phyloP scores from a whole-genome alignment of 1,140 invertebrate species.

The Bradysia coprophila region DNA sequence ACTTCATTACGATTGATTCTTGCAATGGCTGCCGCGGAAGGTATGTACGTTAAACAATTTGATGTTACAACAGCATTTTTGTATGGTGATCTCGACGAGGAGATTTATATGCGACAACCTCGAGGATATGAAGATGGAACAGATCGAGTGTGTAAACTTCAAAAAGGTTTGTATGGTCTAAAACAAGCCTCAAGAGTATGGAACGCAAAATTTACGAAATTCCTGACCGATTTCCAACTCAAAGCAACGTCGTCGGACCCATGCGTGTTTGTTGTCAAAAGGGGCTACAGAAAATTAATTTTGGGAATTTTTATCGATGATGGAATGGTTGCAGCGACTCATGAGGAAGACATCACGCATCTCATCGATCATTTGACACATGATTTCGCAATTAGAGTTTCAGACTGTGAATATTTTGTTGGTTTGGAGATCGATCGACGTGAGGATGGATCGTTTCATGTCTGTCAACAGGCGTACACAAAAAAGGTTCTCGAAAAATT shows the following conservation, averaged over 20 bases:
- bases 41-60: no score
- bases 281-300: conserved; percentile 11
- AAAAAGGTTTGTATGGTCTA: no score
- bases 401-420: conserved; percentile 9
- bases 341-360: conserved; percentile 7
- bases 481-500: conserved; percentile 17
- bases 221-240: conserved; percentile 18
- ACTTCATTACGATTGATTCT: no score
- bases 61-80: no score
- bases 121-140: no score
- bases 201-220: conserved; percentile 14
- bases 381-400: conserved; percentile 12
- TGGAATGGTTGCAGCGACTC: conserved; percentile 14
- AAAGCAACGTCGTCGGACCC: conserved; percentile 14
- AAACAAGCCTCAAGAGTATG: conserved; percentile 12
- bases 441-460: conserved; percentile 9
- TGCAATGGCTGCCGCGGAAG: no score
- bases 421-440: conserved; percentile 12
- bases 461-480: conserved; percentile 15
- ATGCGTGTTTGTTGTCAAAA: conserved; percentile 16
- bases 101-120: no score
- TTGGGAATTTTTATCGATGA: conserved; percentile 28
- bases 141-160: no score
- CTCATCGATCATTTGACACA: conserved; percentile 11
- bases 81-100: no score